Evolutionary conservation across 1,140 invertebrate species (phyloP).

Genomic region (Bombus vancouverensis): DNA sequence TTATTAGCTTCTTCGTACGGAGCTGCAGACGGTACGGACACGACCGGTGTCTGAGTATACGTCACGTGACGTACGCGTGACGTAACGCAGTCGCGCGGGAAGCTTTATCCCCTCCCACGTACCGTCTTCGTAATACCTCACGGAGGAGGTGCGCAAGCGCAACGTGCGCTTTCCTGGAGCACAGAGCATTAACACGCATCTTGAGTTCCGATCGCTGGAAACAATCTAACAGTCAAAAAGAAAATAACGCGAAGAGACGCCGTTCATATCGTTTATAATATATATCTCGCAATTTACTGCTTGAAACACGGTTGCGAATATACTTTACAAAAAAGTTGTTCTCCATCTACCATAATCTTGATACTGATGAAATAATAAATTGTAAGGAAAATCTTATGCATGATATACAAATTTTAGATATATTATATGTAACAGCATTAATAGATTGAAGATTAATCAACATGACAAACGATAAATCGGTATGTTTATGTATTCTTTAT

Average conservation of each 20-base stretch:
- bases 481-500: too few relatives aligned
- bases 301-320: too few relatives aligned
- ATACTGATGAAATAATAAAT: neutral
- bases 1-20: slow-evolving; percentile 41
- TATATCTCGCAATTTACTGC: neutral
- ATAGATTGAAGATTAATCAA: neutral
- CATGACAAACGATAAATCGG: neutral
- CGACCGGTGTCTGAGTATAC: slow-evolving; percentile 55
- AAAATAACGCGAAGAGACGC: neutral
- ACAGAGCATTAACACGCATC: slow-evolving; percentile 58
- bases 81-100: slow-evolving; percentile 69
- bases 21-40: slow-evolving; percentile 46
- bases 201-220: slow-evolving; percentile 47
- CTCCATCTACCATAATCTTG: neutral
- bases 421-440: neutral
- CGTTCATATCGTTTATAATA: neutral
- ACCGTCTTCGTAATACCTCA: slow-evolving; percentile 55
- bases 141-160: slow-evolving; percentile 51
- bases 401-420: neutral
- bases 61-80: slow-evolving; percentile 69
- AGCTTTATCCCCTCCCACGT: slow-evolving; percentile 53
- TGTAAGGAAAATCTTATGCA: neutral
- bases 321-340: neutral
- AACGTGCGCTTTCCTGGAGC: slow-evolving; percentile 56
- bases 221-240: slow-evolving; percentile 38